These are phyloP conservation scores for Ormia ochracea DNA, from an alignment of 2,888 invertebrate species.

Conservation along the genomic window DNA sequence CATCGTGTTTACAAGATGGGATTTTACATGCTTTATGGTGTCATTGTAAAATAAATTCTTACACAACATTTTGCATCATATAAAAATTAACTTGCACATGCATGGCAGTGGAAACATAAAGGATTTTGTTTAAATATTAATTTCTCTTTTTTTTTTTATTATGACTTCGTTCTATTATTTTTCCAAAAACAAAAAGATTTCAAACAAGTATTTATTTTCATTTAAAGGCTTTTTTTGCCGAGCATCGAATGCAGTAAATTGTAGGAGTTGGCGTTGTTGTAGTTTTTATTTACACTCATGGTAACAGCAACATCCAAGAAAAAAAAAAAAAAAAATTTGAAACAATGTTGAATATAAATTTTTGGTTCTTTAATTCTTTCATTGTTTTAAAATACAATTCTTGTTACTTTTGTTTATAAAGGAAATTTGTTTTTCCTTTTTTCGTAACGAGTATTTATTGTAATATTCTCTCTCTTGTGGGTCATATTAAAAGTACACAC, in stretches of 20 bases:
- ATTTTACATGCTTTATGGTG: neutral
- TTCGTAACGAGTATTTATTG: neutral
- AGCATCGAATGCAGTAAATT: neutral
- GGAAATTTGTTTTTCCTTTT: neutral
- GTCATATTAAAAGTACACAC: slow-evolving; percentile 36
- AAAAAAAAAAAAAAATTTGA: too few relatives aligned
- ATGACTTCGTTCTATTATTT: neutral
- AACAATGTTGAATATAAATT: neutral
- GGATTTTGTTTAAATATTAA: neutral
- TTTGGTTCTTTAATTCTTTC: neutral
- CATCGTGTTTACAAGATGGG: too few relatives aligned
- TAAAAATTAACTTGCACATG: neutral
- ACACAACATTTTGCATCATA: neutral
- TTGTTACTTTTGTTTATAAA: slow-evolving; percentile 11
- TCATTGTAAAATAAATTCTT: neutral
- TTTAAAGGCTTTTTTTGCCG: slow-evolving; percentile 9
- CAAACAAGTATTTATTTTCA: slow-evolving; percentile 6
- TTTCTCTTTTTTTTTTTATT: neutral
- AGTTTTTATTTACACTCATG: slow-evolving; percentile 24
- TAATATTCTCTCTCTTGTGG: slow-evolving; percentile 15
- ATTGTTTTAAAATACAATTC: neutral
- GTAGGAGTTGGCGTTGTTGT: neutral
- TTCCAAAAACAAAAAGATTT: too few relatives aligned
- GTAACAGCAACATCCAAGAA: slow-evolving; percentile 6
- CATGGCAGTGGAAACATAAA: neutral